These are phyloP conservation scores for Eupithecia insigniata DNA, from an alignment of 2,888 invertebrate species.

Conservation along the genomic window DNA sequence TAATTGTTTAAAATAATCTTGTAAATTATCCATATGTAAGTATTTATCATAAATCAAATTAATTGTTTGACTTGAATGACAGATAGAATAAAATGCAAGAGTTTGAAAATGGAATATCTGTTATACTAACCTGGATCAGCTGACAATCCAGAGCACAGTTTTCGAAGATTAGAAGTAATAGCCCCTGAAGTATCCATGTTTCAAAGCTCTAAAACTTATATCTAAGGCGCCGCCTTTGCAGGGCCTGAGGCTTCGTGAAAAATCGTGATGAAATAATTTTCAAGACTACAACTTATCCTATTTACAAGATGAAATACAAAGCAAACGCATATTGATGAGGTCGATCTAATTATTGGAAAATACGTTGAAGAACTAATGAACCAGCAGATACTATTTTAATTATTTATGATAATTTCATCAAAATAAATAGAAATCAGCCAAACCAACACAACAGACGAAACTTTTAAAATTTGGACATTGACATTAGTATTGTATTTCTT, in stretches of 20 bases:
- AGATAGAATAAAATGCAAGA: conserved; percentile 11
- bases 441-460: conserved; percentile 1
- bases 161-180: conserved; percentile 68
- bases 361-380: not conserved
- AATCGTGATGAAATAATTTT: not conserved
- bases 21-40: conserved; percentile 61
- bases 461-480: conserved; percentile 13
- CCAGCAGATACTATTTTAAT: not conserved
- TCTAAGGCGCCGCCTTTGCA: not conserved
- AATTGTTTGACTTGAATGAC: conserved; percentile 35
- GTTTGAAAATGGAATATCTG: conserved; percentile 57
- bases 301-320: not conserved
- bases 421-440: not conserved
- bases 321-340: not conserved
- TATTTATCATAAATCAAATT: conserved; percentile 18
- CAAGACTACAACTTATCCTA: not conserved
- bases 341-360: not conserved
- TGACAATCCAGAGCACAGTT: conserved; percentile 74
- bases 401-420: not conserved
- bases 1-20: conserved; percentile 59
- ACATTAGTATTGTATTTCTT: too few relatives aligned
- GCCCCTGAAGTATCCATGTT: conserved; percentile 65
- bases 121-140: conserved; percentile 68
- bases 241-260: not conserved
- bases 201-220: conserved; percentile 1